These are phyloP conservation scores for Takifugu flavidus DNA, from an alignment of 2,113 vertebrate species.

Conservation along the genomic window DNA sequence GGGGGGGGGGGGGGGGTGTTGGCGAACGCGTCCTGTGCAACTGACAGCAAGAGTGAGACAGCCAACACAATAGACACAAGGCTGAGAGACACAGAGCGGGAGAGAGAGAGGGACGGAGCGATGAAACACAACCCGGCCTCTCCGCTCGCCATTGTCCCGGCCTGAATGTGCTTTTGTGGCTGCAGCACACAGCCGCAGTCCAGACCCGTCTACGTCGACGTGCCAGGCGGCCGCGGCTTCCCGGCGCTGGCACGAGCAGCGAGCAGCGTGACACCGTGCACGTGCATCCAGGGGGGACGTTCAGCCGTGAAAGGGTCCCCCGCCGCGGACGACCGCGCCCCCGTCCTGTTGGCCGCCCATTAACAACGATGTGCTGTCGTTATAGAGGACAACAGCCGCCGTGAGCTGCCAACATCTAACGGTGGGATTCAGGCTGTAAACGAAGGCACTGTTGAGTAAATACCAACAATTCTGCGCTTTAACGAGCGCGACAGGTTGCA, in stretches of 20 bases:
- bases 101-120: slow-evolving; percentile 13
- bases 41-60: slow-evolving; percentile 11
- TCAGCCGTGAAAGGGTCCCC: slow-evolving; percentile 6
- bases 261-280: not conserved
- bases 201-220: slow-evolving; percentile 48
- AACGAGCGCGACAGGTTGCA: no score
- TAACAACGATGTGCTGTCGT: not conserved
- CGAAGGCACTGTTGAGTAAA: not conserved
- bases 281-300: slow-evolving; percentile 3
- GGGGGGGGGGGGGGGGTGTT: no score
- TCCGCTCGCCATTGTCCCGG: slow-evolving; percentile 61
- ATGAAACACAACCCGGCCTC: slow-evolving; percentile 43
- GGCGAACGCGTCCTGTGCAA: no score
- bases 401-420: not conserved
- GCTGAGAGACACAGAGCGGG: slow-evolving; percentile 6
- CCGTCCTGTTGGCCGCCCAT: not conserved
- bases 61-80: slow-evolving; percentile 44
- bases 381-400: not conserved
- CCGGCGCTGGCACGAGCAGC: slow-evolving; percentile 37
- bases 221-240: slow-evolving; percentile 52
- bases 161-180: slow-evolving; percentile 68
- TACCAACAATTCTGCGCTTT: no score
- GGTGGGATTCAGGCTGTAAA: not conserved
- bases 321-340: not conserved
- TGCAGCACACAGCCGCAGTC: slow-evolving; percentile 45